Percentiles rank a stretch among this genome's conserved stretches.
Evolutionary conservation across 2,888 invertebrate species (phyloP).

Genomic region (Empis stercorea): DNA sequence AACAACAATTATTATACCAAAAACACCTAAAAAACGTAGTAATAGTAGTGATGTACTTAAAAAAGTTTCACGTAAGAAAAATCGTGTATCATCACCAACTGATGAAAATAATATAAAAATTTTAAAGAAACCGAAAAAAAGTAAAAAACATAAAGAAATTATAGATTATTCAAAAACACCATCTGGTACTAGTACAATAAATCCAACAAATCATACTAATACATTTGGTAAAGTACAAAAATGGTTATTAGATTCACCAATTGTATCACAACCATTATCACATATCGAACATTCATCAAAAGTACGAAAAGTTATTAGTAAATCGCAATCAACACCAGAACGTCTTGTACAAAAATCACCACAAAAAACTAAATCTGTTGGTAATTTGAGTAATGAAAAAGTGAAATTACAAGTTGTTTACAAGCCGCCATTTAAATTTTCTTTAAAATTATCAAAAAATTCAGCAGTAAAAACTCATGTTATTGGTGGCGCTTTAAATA

Average conservation of each 20-base stretch:
- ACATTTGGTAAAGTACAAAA: constrained; percentile 68
- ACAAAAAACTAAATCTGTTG: constrained; percentile 55
- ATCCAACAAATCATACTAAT: constrained; percentile 37
- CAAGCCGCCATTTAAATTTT: constrained; percentile 78
- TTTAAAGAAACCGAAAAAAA: constrained; percentile 36
- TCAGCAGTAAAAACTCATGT: constrained; percentile 35
- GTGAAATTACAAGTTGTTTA: constrained; percentile 73
- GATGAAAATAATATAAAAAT: constrained; percentile 24
- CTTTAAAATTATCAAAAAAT: constrained; percentile 51
- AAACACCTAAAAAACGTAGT: background rate
- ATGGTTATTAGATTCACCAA: constrained; percentile 66
- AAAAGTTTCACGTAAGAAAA: constrained; percentile 35
- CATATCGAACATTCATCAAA: constrained; percentile 35
- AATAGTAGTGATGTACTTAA: constrained; percentile 23
- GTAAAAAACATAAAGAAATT: constrained; percentile 53
- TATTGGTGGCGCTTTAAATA: constrained; percentile 22
- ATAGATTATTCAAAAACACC: constrained; percentile 53
- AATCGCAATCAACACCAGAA: constrained; percentile 74
- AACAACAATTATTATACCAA: constrained; percentile 1
- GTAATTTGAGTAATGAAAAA: constrained; percentile 53
- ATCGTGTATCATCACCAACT: constrained; percentile 33
- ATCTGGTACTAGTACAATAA: constrained; percentile 25
- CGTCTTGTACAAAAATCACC: constrained; percentile 51
- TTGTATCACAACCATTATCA: constrained; percentile 33
- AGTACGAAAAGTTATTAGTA: constrained; percentile 45